Evolutionary conservation across 2,113 vertebrate species (phyloP).

Genomic region (Zingel zingel): DNA sequence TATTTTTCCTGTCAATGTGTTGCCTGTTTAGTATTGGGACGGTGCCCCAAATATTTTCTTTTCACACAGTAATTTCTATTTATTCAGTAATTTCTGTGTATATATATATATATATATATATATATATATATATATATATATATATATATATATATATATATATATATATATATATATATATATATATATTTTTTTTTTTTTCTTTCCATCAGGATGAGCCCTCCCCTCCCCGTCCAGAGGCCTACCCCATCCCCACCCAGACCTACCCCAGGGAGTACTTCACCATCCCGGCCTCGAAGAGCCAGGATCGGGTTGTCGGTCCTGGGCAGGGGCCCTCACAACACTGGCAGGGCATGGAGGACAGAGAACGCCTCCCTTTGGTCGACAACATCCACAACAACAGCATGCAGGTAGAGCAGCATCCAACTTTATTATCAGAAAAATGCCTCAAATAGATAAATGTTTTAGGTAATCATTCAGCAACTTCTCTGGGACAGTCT

Average conservation of each 20-base stretch:
- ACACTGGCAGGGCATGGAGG: constrained; percentile 92
- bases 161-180: too few relatives aligned
- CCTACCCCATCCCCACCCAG: constrained; percentile 98
- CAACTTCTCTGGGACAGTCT: background rate
- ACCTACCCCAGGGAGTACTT: constrained; percentile 97
- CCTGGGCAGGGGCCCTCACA: constrained; percentile 76
- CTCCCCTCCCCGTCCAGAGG: constrained; percentile 90
- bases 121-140: too few relatives aligned
- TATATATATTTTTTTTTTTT: background rate
- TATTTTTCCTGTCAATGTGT: background rate
- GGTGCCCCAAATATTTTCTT: background rate
- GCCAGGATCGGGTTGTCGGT: constrained; percentile 92
- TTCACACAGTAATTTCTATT: background rate
- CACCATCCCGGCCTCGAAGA: constrained; percentile 95
- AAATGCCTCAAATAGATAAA: background rate
- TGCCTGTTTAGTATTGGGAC: background rate
- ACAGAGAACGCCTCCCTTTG: constrained; percentile 87
- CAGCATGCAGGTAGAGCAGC: constrained; percentile 88
- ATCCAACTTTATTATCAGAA: background rate
- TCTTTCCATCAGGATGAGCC: constrained; percentile 87
- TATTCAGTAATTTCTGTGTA: too few relatives aligned
- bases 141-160: too few relatives aligned
- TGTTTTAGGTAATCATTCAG: background rate
- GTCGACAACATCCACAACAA: constrained; percentile 87
- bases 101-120: too few relatives aligned